Conservation (phyloP, 2,113 vertebrate species). For the Cygnus buccinator region DNA sequence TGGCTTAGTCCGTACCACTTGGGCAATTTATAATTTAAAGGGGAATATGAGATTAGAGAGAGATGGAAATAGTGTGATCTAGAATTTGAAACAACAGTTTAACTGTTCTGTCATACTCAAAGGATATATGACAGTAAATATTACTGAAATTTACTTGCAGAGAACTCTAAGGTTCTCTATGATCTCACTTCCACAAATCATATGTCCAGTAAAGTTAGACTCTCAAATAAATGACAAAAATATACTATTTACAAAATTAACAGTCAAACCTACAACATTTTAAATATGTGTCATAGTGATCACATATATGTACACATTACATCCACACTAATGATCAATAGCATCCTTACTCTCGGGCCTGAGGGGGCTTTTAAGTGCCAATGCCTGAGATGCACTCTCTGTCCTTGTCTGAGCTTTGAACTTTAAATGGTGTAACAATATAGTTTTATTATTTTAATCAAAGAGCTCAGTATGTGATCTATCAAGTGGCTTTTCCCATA, state of each 20-base stretch:
- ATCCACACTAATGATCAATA: background rate
- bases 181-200: background rate
- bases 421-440: background rate
- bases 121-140: background rate
- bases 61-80: conserved; percentile 12
- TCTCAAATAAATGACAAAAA: background rate
- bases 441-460: background rate
- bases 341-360: background rate
- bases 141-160: background rate
- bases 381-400: background rate
- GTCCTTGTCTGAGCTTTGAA: background rate
- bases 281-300: background rate
- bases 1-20: conserved; percentile 7
- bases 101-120: background rate
- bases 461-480: background rate
- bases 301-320: accelerated
- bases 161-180: background rate
- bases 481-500: background rate
- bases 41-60: conserved; percentile 47
- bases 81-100: conserved; percentile 42
- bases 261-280: background rate
- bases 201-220: background rate
- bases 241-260: background rate
- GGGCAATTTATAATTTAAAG: conserved; percentile 67
- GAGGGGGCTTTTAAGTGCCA: background rate